Percentiles rank a stretch among this genome's conserved stretches.
These are phyloP conservation scores for Alviniconcha marisindica DNA, from an alignment of 1,140 invertebrate species.

Conservation along the genomic window DNA sequence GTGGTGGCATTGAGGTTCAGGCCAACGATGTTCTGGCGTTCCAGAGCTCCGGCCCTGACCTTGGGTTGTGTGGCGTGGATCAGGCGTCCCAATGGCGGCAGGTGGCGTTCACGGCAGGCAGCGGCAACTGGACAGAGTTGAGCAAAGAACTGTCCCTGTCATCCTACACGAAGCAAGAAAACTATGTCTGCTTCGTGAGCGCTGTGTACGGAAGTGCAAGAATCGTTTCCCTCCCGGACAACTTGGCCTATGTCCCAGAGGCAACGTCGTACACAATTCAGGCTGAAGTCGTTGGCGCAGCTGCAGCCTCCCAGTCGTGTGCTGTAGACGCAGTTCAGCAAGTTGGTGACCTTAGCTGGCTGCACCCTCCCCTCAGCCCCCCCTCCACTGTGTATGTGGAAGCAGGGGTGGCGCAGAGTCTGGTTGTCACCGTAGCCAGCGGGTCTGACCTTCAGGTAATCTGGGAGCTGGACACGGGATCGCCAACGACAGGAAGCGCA, in stretches of 20 bases:
- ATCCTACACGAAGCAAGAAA: not conserved
- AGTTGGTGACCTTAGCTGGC: slow-evolving; percentile 42
- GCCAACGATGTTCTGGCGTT: slow-evolving; percentile 47
- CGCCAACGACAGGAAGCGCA: slow-evolving; percentile 10
- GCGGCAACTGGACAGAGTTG: slow-evolving; percentile 5
- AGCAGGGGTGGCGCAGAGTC: slow-evolving; percentile 23
- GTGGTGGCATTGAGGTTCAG: slow-evolving; percentile 32
- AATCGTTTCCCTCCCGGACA: not conserved
- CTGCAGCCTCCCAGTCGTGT: slow-evolving; percentile 20
- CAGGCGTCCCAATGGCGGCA: slow-evolving; percentile 39
- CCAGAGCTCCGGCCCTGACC: slow-evolving; percentile 1
- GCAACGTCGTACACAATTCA: slow-evolving; percentile 41
- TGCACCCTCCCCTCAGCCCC: slow-evolving; percentile 44
- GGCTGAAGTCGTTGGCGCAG: not conserved
- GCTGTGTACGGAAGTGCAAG: slow-evolving; percentile 22
- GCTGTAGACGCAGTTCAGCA: slow-evolving; percentile 35
- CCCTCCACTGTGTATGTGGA: slow-evolving; percentile 36
- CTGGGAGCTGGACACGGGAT: slow-evolving; percentile 43
- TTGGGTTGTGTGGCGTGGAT: slow-evolving; percentile 30
- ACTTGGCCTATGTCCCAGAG: slow-evolving; percentile 27
- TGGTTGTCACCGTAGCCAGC: slow-evolving; percentile 42
- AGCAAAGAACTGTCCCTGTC: not conserved
- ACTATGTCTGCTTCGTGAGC: slow-evolving; percentile 42
- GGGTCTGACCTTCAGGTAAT: slow-evolving; percentile 44
- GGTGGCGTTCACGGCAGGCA: not conserved